Conservation (phyloP, 2,113 vertebrate genomes). For the Lontra canadensis region DNA sequence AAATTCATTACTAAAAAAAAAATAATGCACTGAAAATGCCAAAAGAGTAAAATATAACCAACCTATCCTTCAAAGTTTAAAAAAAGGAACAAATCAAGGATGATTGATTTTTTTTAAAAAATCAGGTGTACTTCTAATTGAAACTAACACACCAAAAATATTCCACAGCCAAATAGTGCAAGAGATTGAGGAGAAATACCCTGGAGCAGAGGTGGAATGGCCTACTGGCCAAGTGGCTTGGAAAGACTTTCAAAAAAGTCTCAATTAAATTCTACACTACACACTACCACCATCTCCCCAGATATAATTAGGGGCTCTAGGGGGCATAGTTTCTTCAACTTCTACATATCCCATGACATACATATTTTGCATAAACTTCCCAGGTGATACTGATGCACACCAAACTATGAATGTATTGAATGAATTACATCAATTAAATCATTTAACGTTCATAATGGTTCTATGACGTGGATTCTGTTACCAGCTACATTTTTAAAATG, state of each 20-base stretch:
- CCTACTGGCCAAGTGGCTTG: background rate
- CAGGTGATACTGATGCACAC: background rate
- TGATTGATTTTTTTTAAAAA: background rate
- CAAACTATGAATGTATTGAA: background rate
- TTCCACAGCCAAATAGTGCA: background rate
- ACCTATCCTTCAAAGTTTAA: background rate
- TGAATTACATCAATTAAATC: background rate
- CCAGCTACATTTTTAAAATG: constrained; percentile 20
- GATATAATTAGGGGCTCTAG: no score
- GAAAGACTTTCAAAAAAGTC: background rate
- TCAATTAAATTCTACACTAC: background rate
- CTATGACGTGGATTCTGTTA: background rate
- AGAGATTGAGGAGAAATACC: background rate
- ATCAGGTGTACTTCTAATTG: background rate
- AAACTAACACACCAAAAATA: constrained; percentile 24
- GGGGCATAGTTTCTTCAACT: no score
- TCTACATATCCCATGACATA: background rate
- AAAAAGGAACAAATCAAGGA: background rate
- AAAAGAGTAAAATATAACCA: constrained; percentile 15
- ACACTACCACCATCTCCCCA: background rate
- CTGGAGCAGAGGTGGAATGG: background rate
- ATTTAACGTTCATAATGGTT: background rate
- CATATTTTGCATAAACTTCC: background rate
- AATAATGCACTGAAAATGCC: background rate
- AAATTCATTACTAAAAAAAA: background rate